Base-by-base conservation (phyloP, 1,140 invertebrate species). In the Charaxes varanes region DNA sequence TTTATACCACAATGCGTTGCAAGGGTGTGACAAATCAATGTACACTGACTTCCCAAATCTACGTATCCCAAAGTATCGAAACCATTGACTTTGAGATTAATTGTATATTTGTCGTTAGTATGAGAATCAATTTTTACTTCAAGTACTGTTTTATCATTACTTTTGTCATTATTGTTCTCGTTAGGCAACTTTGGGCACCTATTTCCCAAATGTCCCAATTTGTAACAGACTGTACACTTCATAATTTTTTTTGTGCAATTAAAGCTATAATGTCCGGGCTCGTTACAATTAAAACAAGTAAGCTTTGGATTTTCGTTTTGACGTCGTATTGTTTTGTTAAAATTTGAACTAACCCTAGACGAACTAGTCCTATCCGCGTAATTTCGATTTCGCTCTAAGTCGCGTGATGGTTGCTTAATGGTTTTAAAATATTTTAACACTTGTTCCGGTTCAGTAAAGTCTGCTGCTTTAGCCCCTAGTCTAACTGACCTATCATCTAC, bases 401-500 rank as follows among this genome's bases (percentile, higher is more conserved):
- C 18, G 7, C 7, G 13, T 19, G 13, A 33, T 6, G 10, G 6
- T 33, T 11, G 13, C 32, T 60, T 52, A 34, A 53, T 21, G 7
- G 41, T 47, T 42, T 56, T 63, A 13, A 60, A 50, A 32, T 60
- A 56, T 14, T 54, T 34, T 13, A 50, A 24, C 8, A 51, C 14
- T 2, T 62, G 37, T 17, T 62, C 59, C 0, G 54, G 41, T 10
- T 46, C 51, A 0, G 43, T 19, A 32, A 57, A 62, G 15, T 36
- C 47, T n/a, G 41, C 55, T n/a, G 41, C 51, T 41, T 53, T 45
- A 6, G 54, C 55, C 1, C 49, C 36, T 21, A 62, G 28, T 11
- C 44, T 7, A 6, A 59, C 35, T 0, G 46, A 33, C n/a, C 43
- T 50, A 47, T 62, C 55, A 0, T 62, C 54, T 8, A 68, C 42